Evolutionary conservation across 2,888 invertebrate genomes (phyloP).

Genomic region (Eupeodes luniger): DNA sequence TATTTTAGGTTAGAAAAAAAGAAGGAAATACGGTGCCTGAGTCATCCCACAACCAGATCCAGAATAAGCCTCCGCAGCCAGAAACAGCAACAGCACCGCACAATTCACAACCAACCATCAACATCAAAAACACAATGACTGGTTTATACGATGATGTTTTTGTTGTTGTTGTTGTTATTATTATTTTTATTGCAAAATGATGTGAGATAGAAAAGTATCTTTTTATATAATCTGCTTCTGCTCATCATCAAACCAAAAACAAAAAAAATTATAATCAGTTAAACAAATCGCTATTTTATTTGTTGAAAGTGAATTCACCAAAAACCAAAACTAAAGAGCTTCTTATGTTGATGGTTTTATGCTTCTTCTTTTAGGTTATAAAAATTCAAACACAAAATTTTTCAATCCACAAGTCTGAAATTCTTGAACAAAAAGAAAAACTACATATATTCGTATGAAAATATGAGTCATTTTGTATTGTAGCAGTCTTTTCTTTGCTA

Average conservation of each 20-base stretch:
- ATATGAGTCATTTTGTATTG: constrained; percentile 50
- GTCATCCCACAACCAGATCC: constrained; percentile 48
- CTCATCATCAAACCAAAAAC: constrained; percentile 37
- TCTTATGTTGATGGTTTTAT: constrained; percentile 17
- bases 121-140: constrained; percentile 47
- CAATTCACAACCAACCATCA: background rate
- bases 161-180: constrained; percentile 11
- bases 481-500: constrained; percentile 18
- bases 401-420: constrained; percentile 8
- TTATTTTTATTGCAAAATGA: constrained; percentile 35
- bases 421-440: constrained; percentile 15
- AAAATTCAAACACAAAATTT: constrained; percentile 8
- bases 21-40: constrained; percentile 41
- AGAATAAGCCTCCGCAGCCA: constrained; percentile 1
- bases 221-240: constrained; percentile 6
- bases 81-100: background rate
- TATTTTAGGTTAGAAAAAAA: background rate
- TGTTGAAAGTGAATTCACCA: constrained; percentile 26
- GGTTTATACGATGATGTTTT: constrained; percentile 34
- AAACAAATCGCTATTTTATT: constrained; percentile 48
- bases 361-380: background rate
- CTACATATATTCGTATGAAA: background rate
- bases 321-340: background rate
- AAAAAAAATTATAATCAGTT: constrained; percentile 31
- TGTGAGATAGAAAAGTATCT: constrained; percentile 51